Evolutionary conservation across 92 coral and sea anemone species (phyloP).

Genomic region (Epizoanthus rinbou): DNA sequence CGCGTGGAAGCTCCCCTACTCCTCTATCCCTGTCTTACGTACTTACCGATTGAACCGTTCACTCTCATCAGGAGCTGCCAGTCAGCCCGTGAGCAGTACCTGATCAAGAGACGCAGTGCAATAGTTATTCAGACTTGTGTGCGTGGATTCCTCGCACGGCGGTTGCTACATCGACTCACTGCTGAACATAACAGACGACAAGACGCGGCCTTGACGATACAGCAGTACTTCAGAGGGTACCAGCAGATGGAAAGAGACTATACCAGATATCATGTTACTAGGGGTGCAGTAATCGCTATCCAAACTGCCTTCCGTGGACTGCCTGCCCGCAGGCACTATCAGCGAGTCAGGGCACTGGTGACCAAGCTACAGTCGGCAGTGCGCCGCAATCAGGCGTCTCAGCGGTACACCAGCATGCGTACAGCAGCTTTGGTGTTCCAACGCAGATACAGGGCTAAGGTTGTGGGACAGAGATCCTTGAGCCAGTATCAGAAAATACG

Average conservation of each 20-base stretch:
- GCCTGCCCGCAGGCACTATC: constrained; percentile 56
- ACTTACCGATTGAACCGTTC: no score
- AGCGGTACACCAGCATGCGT: constrained; percentile 43
- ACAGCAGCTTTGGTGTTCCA: constrained; percentile 67
- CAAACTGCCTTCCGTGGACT: constrained; percentile 77
- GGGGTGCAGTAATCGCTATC: constrained; percentile 72
- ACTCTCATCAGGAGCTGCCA: constrained; percentile 35
- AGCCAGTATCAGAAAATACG: constrained; percentile 51
- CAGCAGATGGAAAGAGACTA: constrained; percentile 56
- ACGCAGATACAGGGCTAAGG: constrained; percentile 62
- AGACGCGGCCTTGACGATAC: constrained; percentile 78
- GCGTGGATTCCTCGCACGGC: constrained; percentile 71
- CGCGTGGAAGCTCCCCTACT: no score
- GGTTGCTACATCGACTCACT: constrained; percentile 53
- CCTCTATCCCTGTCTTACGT: no score
- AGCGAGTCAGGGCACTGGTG: constrained; percentile 31
- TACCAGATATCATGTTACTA: constrained; percentile 57
- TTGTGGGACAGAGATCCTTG: constrained; percentile 43
- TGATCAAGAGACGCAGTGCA: constrained; percentile 58
- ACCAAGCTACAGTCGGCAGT: constrained; percentile 69
- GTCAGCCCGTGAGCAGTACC: constrained; percentile 56
- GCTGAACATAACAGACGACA: constrained; percentile 48
- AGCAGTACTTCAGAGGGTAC: constrained; percentile 76
- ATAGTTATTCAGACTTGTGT: constrained; percentile 67
- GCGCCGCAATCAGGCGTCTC: constrained; percentile 65